Evolutionary conservation across 30 jellyfish, hydroid and myxozoan species (phyloP), one percentile per base, ranked within the genome.

Genomic region (Clytia hemisphaerica): DNA sequence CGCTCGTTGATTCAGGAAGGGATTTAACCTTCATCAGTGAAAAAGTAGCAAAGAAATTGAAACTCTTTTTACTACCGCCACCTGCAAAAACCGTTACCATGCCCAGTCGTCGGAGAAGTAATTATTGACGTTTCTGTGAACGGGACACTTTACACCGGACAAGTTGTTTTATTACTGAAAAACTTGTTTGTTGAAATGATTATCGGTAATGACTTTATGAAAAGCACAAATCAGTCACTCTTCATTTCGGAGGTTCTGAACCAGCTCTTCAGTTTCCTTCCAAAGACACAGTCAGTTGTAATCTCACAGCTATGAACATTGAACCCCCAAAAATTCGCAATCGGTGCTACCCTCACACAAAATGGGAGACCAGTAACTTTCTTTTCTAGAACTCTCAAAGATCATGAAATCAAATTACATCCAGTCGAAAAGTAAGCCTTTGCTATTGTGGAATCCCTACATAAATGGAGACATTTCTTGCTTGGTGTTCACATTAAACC

Each of bases 291-390:
- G n/a, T n/a, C n/a, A n/a, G n/a, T n/a, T n/a, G n/a, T n/a, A n/a
- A n/a, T n/a, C n/a, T n/a, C n/a, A n/a, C n/a, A n/a, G n/a, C n/a
- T n/a, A n/a, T n/a, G n/a, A n/a, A n/a, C n/a, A n/a, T n/a, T n/a
- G n/a, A n/a, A 50, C 24, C 30, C 6, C 83, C 94, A 25, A 10
- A 46, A 37, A 69, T 65, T 78, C 16, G 93, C 93, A 12, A 29
- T 79, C 10, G 85, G 92, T 18, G 95, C 94, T 38, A 78, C 84
- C n/a, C 92, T 84, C n/a, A 78, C 40, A 42, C 95, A 84, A 42
- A 33, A 29, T 16, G 92, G 92, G 1, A 33, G 72, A 30, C 92
- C 92, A 0, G 92, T 80, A 4, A 83, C 94, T 2, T 73, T 80
- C 58, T 51, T 51, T 1, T 51, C 94, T 12, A 61, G 94, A 26